These are phyloP conservation scores for Gastrophysa polygoni DNA, from an alignment of 2,888 invertebrate genomes.

Conservation along the genomic window DNA sequence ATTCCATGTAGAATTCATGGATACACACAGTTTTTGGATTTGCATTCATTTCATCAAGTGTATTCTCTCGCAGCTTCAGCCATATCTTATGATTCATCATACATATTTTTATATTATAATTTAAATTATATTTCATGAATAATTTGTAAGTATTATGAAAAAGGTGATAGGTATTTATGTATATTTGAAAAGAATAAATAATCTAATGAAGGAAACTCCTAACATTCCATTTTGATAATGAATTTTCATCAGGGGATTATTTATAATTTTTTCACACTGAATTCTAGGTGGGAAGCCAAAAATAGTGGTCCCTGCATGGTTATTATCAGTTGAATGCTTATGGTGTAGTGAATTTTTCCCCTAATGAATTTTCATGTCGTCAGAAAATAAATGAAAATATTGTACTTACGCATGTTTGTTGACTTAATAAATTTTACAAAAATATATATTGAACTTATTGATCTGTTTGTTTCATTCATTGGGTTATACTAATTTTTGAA, in stretches of 20 bases:
- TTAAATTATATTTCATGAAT: background rate
- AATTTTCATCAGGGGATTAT: background rate
- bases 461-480: background rate
- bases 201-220: slow-evolving; percentile 5
- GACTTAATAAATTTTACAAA: slow-evolving; percentile 14
- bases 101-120: background rate
- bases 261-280: background rate
- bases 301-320: no score
- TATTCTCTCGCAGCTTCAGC: background rate
- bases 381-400: slow-evolving; percentile 9
- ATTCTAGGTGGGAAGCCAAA: no score
- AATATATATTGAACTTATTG: background rate
- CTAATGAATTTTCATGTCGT: slow-evolving; percentile 2
- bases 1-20: no score
- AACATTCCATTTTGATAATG: slow-evolving; percentile 12
- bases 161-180: slow-evolving; percentile 9
- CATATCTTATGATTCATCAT: background rate
- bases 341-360: background rate
- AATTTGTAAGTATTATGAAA: slow-evolving; percentile 8
- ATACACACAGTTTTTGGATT: no score
- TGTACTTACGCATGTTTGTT: slow-evolving; percentile 17
- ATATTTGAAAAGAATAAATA: slow-evolving; percentile 3
- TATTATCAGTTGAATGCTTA: background rate
- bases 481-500: no score
- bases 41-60: no score